phyloP scores from a whole-genome alignment of 2,888 invertebrate species.

The Amblyjoppa proteus region DNA sequence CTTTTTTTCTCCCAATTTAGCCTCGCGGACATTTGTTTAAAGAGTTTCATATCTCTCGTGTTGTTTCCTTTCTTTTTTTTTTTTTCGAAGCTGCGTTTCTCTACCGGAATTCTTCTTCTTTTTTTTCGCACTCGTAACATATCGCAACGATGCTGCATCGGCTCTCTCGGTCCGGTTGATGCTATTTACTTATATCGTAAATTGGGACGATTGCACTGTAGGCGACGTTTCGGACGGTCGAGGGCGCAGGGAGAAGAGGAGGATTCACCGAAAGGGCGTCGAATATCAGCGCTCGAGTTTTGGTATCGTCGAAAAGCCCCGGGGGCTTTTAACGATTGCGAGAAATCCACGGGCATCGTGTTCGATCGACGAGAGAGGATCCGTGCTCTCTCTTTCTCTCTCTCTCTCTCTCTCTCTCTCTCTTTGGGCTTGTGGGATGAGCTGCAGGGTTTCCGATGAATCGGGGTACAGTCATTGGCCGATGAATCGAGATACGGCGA shows the following conservation, averaged over 20 bases:
- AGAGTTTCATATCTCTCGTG: not conserved
- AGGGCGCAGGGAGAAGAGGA: not conserved
- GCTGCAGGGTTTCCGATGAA: not conserved
- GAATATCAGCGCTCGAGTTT: constrained; percentile 55
- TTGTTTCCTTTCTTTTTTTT: not conserved
- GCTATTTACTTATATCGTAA: constrained; percentile 18
- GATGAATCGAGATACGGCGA: too few relatives aligned
- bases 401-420: too few relatives aligned
- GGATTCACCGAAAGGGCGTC: constrained; percentile 16
- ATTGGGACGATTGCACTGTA: constrained; percentile 15
- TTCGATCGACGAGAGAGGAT: constrained; percentile 14
- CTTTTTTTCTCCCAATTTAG: constrained; percentile 21
- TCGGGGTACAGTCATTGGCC: not conserved
- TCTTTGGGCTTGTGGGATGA: not conserved
- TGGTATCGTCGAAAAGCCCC: constrained; percentile 53
- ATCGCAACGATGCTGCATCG: not conserved
- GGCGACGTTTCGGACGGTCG: constrained; percentile 28
- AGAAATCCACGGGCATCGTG: constrained; percentile 53
- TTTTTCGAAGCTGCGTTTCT: not conserved
- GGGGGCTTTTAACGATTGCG: constrained; percentile 51
- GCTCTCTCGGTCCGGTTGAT: not conserved
- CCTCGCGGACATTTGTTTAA: constrained; percentile 20
- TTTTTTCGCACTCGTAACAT: not conserved
- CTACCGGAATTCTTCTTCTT: not conserved
- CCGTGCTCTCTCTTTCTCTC: not conserved